These are phyloP conservation scores for Meliscaeva auricollis DNA, from an alignment of 2,888 invertebrate genomes.

Conservation along the genomic window DNA sequence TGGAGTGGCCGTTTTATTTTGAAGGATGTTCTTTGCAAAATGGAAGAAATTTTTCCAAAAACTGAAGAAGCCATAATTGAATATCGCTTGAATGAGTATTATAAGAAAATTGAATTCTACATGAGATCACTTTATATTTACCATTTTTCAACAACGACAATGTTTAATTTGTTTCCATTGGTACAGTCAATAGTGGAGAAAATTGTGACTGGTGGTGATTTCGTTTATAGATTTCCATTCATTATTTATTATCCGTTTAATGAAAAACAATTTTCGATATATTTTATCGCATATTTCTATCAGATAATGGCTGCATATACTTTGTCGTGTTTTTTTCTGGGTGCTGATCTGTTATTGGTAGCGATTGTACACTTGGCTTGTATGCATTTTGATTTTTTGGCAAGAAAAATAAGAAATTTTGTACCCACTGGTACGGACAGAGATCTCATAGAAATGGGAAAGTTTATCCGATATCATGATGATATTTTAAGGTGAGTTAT, in stretches of 20 bases:
- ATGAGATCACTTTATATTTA: constrained; percentile 64
- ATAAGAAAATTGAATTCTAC: constrained; percentile 44
- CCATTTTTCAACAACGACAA: constrained; percentile 66
- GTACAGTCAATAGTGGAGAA: constrained; percentile 71
- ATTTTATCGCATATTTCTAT: constrained; percentile 53
- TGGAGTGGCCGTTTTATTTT: constrained; percentile 54
- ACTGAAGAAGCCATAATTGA: constrained; percentile 38
- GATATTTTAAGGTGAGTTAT: constrained; percentile 73
- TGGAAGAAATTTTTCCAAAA: constrained; percentile 71
- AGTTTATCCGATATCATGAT: constrained; percentile 71
- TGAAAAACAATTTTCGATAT: constrained; percentile 13
- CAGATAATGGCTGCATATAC: constrained; percentile 63
- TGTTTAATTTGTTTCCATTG: constrained; percentile 76
- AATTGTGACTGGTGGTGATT: constrained; percentile 24
- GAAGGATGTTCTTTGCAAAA: constrained; percentile 41
- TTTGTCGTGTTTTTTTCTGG: constrained; percentile 67
- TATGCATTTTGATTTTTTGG: constrained; percentile 77
- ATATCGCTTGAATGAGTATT: constrained; percentile 66
- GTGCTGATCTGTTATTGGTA: constrained; percentile 75
- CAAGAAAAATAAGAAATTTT: constrained; percentile 65
- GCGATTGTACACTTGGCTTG: constrained; percentile 73
- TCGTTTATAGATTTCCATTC: constrained; percentile 71
- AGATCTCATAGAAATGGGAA: constrained; percentile 65
- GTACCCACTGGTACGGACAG: constrained; percentile 69
- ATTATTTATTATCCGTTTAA: constrained; percentile 71